Percentiles rank a stretch among this genome's conserved stretches.
These are phyloP conservation scores for Actinernus sp. DNA, from an alignment of 92 coral and sea anemone genomes.

Conservation along the genomic window DNA sequence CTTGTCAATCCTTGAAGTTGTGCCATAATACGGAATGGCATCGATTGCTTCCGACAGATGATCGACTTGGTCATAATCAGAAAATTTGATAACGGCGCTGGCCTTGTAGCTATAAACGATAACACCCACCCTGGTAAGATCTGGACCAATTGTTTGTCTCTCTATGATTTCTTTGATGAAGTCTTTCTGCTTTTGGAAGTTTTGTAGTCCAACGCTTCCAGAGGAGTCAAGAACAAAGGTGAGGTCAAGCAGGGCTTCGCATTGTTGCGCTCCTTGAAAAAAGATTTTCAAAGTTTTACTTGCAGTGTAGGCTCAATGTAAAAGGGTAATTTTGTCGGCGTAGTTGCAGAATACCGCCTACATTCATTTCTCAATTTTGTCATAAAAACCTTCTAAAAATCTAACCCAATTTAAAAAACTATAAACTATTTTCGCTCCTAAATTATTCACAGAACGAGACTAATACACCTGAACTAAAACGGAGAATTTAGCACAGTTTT, in stretches of 20 bases:
- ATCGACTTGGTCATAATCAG: slow-evolving; percentile 6
- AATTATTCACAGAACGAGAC: too few relatives aligned
- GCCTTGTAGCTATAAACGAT: slow-evolving; percentile 35
- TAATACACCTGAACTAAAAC: too few relatives aligned
- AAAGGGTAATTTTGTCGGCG: too few relatives aligned
- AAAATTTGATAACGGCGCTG: slow-evolving; percentile 16
- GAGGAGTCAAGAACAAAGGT: slow-evolving; percentile 44
- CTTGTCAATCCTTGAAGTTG: background rate
- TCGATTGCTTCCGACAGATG: slow-evolving; percentile 28
- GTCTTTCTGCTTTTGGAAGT: slow-evolving; percentile 41
- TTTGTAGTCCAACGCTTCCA: slow-evolving; percentile 17
- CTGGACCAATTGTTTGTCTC: slow-evolving; percentile 7
- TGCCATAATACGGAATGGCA: background rate
- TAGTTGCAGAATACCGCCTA: too few relatives aligned
- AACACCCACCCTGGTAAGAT: slow-evolving; percentile 31
- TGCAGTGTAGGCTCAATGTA: too few relatives aligned
- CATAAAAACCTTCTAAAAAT: too few relatives aligned
- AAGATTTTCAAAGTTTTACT: too few relatives aligned
- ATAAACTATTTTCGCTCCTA: too few relatives aligned
- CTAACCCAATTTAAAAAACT: too few relatives aligned
- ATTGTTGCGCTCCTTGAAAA: slow-evolving; percentile 12
- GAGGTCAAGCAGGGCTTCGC: slow-evolving; percentile 31
- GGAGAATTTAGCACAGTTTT: too few relatives aligned
- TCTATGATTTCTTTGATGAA: slow-evolving; percentile 29
- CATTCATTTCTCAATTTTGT: too few relatives aligned